Base-by-base conservation (phyloP, 1,140 invertebrate genomes). In the Philopotamus ludificatus region DNA sequence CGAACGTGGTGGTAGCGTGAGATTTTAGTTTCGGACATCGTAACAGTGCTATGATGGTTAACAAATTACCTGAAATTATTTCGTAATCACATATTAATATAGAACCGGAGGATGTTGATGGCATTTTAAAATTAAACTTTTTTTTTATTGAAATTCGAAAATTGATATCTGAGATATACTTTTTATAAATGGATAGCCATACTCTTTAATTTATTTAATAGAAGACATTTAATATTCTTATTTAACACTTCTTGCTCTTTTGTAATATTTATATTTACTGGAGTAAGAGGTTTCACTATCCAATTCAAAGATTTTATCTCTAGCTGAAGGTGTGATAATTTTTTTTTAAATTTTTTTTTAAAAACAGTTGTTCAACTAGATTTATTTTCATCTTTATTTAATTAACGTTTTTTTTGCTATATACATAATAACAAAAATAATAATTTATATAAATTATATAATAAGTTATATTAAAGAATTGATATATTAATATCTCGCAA, bases 1-100 rank as follows among this genome's bases (percentile, higher is more conserved):
- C 89, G 76, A 95, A 95, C 68, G 90, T 89, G 0, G 92, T 94
- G 1, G 92, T 94, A 44, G 92, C 91, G 73, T 94, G 89, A 7
- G 83, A 83, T 15, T 90, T 83, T 50, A 94, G 80, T 78, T 89
- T 91, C 12, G 86, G 84, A 71, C 87, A 91, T 74, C 85, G 85
- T 10, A 88, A 77, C 44, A 93, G 79, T 0, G 91, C 91, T 50
- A 92, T 74, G 26, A 91, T 86, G 18, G 91, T 94, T 44, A 92
- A 81, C 53, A 89, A 79, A 82, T 94, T 94, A 54, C 92, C 92
- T 93, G 82, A 25, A 82, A 81, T 50, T 22, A 53, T 0, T 53
- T 8, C 34, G n/a, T n/a, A 39, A 8, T 39, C n/a, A 39, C 7
- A 8, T n/a, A 39, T 8, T 8, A 8, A 8, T 39, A 39, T 8